phyloP scores from a whole-genome alignment of 1,140 invertebrate genomes.

The Drosophila orena region DNA sequence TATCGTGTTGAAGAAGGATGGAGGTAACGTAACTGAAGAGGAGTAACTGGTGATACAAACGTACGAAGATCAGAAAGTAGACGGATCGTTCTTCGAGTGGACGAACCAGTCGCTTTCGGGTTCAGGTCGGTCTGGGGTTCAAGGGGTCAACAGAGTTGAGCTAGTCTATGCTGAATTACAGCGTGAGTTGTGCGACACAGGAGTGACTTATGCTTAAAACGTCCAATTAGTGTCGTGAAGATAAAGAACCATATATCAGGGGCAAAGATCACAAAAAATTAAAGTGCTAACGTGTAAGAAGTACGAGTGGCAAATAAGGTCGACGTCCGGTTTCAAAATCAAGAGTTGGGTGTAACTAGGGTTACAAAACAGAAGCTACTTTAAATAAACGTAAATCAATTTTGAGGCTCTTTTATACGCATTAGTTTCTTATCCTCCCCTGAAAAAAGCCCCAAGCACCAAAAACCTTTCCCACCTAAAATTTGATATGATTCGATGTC shows the following conservation, averaged over 20 bases:
- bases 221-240: slow-evolving; percentile 18
- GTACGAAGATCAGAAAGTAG: slow-evolving; percentile 40
- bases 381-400: neutral
- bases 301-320: neutral
- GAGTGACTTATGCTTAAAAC: slow-evolving; percentile 7
- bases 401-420: neutral
- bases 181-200: slow-evolving; percentile 37
- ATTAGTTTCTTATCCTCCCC: no score
- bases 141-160: slow-evolving; percentile 5
- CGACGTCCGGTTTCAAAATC: neutral
- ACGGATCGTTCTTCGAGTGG: slow-evolving; percentile 31
- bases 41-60: slow-evolving; percentile 42
- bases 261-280: neutral
- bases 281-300: neutral
- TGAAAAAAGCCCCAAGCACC: neutral
- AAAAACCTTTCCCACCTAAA: neutral
- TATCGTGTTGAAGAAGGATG: slow-evolving; percentile 65
- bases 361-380: slow-evolving; percentile 1
- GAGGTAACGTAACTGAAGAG: slow-evolving; percentile 50
- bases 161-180: slow-evolving; percentile 19
- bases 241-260: slow-evolving; percentile 3
- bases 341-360: neutral
- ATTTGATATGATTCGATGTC: neutral
- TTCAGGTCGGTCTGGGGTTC: slow-evolving; percentile 13
- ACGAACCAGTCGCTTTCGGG: slow-evolving; percentile 29